Percentiles rank a stretch among this genome's conserved stretches.
Evolutionary conservation across 2,888 invertebrate species (phyloP).

Genomic region (Pteria penguin): DNA sequence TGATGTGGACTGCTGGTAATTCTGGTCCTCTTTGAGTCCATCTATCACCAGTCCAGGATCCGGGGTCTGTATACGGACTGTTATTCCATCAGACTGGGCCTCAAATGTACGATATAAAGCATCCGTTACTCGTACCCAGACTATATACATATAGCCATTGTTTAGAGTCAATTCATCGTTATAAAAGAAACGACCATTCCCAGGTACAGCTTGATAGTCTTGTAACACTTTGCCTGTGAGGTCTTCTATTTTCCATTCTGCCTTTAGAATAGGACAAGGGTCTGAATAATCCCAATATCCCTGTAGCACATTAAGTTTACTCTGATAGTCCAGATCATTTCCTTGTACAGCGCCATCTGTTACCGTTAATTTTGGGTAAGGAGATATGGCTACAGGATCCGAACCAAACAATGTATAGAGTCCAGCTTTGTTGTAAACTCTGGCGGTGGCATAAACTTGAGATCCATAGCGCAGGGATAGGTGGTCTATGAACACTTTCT

Average conservation of each 20-base stretch:
- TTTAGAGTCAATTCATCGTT: slow-evolving; percentile 58
- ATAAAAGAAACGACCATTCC: slow-evolving; percentile 43
- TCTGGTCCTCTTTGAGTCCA: slow-evolving; percentile 58
- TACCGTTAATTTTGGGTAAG: slow-evolving; percentile 44
- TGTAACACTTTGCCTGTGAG: slow-evolving; percentile 53
- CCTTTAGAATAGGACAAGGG: slow-evolving; percentile 56
- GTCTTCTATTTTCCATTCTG: slow-evolving; percentile 55
- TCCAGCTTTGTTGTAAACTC: slow-evolving; percentile 61
- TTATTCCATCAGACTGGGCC: slow-evolving; percentile 60
- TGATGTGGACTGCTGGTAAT: slow-evolving; percentile 54
- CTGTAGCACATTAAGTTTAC: slow-evolving; percentile 50
- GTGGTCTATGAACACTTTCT: slow-evolving; percentile 43
- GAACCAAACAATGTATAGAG: slow-evolving; percentile 48
- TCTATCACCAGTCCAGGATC: slow-evolving; percentile 62
- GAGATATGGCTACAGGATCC: slow-evolving; percentile 58
- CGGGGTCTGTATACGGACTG: slow-evolving; percentile 62
- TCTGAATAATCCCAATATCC: slow-evolving; percentile 64
- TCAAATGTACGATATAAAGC: slow-evolving; percentile 50
- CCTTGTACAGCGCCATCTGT: slow-evolving; percentile 47
- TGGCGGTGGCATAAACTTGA: slow-evolving; percentile 51
- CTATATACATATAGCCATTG: slow-evolving; percentile 61
- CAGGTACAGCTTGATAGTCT: slow-evolving; percentile 42
- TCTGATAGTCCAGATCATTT: slow-evolving; percentile 55
- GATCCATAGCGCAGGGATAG: slow-evolving; percentile 38
- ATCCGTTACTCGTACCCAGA: slow-evolving; percentile 53